A percentile compares a stretch with the other conserved stretches of the same genome.
Evolutionary conservation across 1,140 invertebrate species (phyloP).

Genomic region (Diorhabda carinulata): DNA sequence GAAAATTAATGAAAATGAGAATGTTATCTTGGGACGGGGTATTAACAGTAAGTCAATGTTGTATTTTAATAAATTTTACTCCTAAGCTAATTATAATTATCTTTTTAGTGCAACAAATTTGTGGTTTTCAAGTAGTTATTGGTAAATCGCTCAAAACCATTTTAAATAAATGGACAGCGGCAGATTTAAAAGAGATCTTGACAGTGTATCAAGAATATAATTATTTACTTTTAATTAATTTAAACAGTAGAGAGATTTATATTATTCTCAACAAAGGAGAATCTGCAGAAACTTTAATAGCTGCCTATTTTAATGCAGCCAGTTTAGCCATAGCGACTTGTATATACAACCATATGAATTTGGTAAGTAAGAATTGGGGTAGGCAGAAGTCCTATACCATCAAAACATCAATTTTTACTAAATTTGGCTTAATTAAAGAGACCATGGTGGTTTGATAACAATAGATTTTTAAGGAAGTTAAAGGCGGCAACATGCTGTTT

Average conservation of each 20-base stretch:
- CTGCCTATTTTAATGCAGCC: slow-evolving; percentile 55
- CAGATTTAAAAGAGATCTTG: slow-evolving; percentile 44
- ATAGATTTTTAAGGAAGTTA: too few species aligned
- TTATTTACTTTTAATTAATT: slow-evolving; percentile 52
- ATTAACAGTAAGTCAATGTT: slow-evolving; percentile 43
- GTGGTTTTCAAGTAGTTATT: slow-evolving; percentile 53
- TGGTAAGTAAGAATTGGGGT: slow-evolving; percentile 29
- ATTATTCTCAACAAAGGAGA: slow-evolving; percentile 49
- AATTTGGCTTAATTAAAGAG: too few species aligned
- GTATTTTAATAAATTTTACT: background rate
- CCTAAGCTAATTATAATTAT: background rate
- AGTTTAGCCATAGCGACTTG: slow-evolving; percentile 47
- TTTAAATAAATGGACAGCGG: slow-evolving; percentile 43
- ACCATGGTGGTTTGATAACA: too few species aligned
- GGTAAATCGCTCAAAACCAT: slow-evolving; percentile 54
- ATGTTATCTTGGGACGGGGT: slow-evolving; percentile 54
- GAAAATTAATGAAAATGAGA: slow-evolving; percentile 57
- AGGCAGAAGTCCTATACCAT: too few species aligned
- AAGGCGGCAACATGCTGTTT: too few species aligned
- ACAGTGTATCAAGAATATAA: slow-evolving; percentile 47
- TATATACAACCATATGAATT: slow-evolving; percentile 36
- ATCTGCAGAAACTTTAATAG: slow-evolving; percentile 47
- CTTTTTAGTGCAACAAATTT: slow-evolving; percentile 48
- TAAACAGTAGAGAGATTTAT: slow-evolving; percentile 47
- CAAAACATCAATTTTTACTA: too few species aligned